Evolutionary conservation across 2,888 invertebrate genomes (phyloP).

Genomic region (Epirrita christyi): DNA sequence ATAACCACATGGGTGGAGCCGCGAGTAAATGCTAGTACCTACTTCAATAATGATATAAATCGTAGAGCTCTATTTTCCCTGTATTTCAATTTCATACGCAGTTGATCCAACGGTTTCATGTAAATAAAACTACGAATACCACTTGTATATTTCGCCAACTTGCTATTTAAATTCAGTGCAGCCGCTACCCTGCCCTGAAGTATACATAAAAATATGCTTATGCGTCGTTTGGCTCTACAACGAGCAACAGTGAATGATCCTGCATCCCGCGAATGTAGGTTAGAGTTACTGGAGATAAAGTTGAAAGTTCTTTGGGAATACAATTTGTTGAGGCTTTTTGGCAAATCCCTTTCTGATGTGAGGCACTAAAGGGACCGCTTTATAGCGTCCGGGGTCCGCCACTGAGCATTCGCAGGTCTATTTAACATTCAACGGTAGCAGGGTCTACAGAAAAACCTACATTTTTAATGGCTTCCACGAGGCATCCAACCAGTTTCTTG

Average conservation of each 20-base stretch:
- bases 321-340: slow-evolving; percentile 42
- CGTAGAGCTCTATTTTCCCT: not conserved
- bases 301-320: slow-evolving; percentile 34
- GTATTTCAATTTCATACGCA: not conserved
- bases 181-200: slow-evolving; percentile 57
- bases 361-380: slow-evolving; percentile 47
- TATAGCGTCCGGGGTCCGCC: slow-evolving; percentile 46
- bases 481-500: slow-evolving; percentile 23
- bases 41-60: not conserved
- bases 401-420: slow-evolving; percentile 38
- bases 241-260: slow-evolving; percentile 21
- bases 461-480: slow-evolving; percentile 46
- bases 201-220: slow-evolving; percentile 60
- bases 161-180: slow-evolving; percentile 66
- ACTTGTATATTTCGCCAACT: slow-evolving; percentile 59
- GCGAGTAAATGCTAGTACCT: not conserved
- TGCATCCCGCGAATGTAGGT: slow-evolving; percentile 9
- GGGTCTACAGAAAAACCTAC: slow-evolving; percentile 47
- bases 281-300: slow-evolving; percentile 23
- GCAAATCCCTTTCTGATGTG: slow-evolving; percentile 53
- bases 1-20: too few species aligned
- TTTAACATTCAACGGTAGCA: slow-evolving; percentile 50
- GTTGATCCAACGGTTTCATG: slow-evolving; percentile 29
- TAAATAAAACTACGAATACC: slow-evolving; percentile 55
- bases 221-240: slow-evolving; percentile 49